Percentiles rank a stretch among this genome's conserved stretches.
Evolutionary conservation across 2,113 vertebrate species (phyloP).

Genomic region (Tiliqua scincoides): DNA sequence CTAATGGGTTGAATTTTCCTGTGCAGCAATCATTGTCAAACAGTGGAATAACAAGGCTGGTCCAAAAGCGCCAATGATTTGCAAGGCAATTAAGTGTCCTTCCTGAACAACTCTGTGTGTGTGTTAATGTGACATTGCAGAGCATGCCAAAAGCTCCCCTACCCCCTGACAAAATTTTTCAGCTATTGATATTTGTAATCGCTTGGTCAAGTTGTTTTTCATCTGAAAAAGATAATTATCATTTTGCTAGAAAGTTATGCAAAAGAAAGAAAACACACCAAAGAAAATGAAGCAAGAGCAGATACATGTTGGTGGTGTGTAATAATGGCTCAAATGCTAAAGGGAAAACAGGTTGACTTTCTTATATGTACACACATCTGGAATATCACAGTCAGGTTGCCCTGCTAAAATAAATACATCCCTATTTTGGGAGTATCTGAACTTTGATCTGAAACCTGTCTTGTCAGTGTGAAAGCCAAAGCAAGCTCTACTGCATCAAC

Average conservation of each 20-base stretch:
- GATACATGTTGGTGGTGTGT: neutral
- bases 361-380: neutral
- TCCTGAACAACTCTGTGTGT: neutral
- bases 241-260: neutral
- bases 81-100: neutral
- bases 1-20: neutral
- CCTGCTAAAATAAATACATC: neutral
- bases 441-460: neutral
- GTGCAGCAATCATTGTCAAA: neutral
- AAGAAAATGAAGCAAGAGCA: neutral
- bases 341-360: neutral
- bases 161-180: neutral
- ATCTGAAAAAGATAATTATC: neutral
- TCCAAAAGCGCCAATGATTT: conserved; percentile 27
- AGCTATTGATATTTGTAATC: neutral
- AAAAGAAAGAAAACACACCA: neutral
- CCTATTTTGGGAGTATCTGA: neutral
- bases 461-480: neutral
- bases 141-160: neutral
- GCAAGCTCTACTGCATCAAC: neutral
- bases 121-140: too few species aligned
- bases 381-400: neutral
- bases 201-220: too few species aligned
- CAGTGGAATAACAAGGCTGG: neutral
- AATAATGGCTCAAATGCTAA: neutral